Evolutionary conservation across 1,140 invertebrate species (phyloP).

Genomic region (Rhyacophila brunnea): DNA sequence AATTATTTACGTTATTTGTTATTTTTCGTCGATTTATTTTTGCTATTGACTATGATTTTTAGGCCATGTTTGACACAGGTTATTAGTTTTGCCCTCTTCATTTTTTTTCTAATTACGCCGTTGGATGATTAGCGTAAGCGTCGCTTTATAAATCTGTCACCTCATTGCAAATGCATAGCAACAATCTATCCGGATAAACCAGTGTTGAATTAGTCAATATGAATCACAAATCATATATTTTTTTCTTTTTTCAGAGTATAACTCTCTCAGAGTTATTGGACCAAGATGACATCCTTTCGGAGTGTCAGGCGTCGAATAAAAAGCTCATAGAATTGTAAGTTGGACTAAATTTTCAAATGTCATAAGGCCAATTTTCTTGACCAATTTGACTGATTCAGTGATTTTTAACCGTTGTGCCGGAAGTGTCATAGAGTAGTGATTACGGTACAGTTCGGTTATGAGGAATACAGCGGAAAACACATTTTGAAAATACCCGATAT

Average conservation of each 20-base stretch:
- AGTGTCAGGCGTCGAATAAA: conserved; percentile 92
- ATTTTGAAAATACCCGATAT: too few relatives aligned
- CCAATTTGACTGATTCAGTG: too few relatives aligned
- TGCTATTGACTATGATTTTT: not conserved
- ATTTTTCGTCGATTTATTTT: not conserved
- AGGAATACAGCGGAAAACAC: too few relatives aligned
- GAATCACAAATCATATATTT: not conserved
- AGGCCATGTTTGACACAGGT: not conserved
- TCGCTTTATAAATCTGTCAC: too few relatives aligned
- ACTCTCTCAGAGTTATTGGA: conserved; percentile 88
- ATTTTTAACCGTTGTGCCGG: too few relatives aligned
- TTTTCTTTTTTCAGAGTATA: conserved; percentile 71
- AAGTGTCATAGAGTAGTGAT: too few relatives aligned
- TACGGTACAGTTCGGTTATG: too few relatives aligned
- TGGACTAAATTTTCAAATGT: conserved; percentile 10
- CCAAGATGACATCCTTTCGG: conserved; percentile 92
- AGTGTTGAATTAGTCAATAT: too few relatives aligned
- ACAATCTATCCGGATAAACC: too few relatives aligned
- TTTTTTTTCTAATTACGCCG: not conserved
- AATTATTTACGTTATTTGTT: not conserved
- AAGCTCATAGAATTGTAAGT: conserved; percentile 92
- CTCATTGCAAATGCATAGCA: too few relatives aligned
- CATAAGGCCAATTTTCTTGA: too few relatives aligned
- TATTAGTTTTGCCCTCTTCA: too few relatives aligned
- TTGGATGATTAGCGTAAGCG: not conserved